A percentile compares a stretch with the other conserved stretches of the same genome.
These are phyloP conservation scores for Sardinella longiceps DNA, from an alignment of 2,797 vertebrate species.

Conservation along the genomic window DNA sequence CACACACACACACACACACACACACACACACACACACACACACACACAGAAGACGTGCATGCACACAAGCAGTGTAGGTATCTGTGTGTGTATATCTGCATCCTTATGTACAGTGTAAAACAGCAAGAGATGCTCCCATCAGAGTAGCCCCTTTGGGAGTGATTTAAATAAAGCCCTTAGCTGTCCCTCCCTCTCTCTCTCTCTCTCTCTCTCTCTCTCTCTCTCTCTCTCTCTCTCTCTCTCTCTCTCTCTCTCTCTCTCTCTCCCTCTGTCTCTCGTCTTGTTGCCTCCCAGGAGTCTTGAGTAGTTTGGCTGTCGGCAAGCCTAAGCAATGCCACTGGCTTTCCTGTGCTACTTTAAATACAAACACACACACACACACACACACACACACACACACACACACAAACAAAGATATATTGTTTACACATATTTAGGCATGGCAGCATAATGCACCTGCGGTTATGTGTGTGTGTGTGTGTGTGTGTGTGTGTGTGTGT, in stretches of 20 bases:
- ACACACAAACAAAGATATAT: not conserved
- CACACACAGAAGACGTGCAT: not conserved
- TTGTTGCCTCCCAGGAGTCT: not conserved
- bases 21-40: slow-evolving; percentile 26
- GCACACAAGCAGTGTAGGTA: not conserved
- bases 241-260: slow-evolving; percentile 6
- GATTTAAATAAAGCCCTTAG: not conserved
- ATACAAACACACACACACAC: not conserved
- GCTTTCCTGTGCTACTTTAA: not conserved
- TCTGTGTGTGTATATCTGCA: not conserved
- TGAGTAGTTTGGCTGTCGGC: not conserved
- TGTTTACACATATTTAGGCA: not conserved
- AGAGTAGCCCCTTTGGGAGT: not conserved
- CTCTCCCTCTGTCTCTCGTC: not conserved
- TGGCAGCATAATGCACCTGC: not conserved
- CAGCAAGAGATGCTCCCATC: not conserved
- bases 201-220: not conserved
- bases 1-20: slow-evolving; percentile 7
- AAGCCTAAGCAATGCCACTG: not conserved
- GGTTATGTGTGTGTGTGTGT: not conserved
- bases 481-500: not conserved
- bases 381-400: not conserved
- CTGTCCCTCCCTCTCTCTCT: not conserved
- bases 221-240: not conserved
- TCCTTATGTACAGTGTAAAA: not conserved